A percentile compares a stretch with the other conserved stretches of the same genome.
phyloP scores from a whole-genome alignment of 2,113 vertebrate species.

The Calidris pygmaea region DNA sequence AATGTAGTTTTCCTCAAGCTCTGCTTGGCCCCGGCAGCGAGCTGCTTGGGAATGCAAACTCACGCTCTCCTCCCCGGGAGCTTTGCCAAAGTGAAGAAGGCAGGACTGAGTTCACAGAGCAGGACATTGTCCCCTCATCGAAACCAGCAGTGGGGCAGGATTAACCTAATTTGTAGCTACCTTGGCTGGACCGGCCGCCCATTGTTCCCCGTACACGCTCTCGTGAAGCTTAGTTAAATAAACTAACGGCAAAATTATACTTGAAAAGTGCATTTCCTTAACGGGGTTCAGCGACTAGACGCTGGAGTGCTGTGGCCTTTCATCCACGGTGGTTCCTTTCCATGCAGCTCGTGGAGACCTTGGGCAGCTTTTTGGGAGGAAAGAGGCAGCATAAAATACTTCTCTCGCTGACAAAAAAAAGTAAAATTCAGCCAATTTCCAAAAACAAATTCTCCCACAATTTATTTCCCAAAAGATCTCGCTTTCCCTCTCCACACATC shows the following conservation, averaged over 20 bases:
- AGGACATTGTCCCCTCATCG: neutral
- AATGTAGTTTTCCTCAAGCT: accelerated
- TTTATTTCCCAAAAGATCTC: neutral
- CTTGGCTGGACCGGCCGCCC: neutral
- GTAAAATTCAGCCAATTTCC: neutral
- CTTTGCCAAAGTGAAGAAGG: neutral
- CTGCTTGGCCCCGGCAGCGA: neutral
- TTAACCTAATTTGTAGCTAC: neutral
- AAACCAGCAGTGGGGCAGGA: neutral
- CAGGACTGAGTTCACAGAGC: neutral
- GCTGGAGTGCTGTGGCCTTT: accelerated
- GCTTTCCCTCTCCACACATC: neutral
- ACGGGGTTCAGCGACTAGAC: neutral
- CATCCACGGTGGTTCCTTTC: neutral
- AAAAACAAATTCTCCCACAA: neutral
- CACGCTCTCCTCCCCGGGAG: neutral
- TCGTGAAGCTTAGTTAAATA: neutral
- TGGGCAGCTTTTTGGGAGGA: neutral
- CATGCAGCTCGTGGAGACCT: neutral
- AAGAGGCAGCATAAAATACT: neutral
- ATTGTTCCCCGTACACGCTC: neutral
- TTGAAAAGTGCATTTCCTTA: neutral
- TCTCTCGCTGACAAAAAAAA: neutral
- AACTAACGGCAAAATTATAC: neutral
- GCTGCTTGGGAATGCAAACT: neutral